phyloP scores from a whole-genome alignment of 2,797 vertebrate species.

The Lemur catta region DNA sequence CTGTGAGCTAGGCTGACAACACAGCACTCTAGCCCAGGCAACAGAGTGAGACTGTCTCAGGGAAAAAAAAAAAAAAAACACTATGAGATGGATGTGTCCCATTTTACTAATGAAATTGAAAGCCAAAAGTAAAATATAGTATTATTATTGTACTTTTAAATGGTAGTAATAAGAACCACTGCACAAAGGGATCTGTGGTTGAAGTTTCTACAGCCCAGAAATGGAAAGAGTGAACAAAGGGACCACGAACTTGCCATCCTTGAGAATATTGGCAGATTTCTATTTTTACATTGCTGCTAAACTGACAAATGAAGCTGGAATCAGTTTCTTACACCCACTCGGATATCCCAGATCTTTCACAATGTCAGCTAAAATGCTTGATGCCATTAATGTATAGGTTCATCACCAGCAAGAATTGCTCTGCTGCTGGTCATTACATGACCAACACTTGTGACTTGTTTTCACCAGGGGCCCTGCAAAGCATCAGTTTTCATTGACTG shows the following conservation, averaged over 20 bases:
- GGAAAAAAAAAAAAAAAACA: not conserved
- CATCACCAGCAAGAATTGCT: not conserved
- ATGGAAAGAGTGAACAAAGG: not conserved
- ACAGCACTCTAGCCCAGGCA: too few species aligned
- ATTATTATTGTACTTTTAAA: not conserved
- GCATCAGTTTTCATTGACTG: not conserved
- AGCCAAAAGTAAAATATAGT: not conserved
- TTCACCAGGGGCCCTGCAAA: constrained; percentile 20
- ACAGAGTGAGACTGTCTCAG: too few species aligned
- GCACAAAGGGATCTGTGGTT: not conserved
- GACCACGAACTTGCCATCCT: not conserved
- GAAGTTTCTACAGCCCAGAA: not conserved
- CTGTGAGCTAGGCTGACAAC: too few species aligned
- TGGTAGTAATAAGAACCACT: not conserved
- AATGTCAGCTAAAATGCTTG: not conserved
- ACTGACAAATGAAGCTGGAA: not conserved
- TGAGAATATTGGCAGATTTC: not conserved
- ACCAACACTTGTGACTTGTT: not conserved
- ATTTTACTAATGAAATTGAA: not conserved
- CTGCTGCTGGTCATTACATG: not conserved
- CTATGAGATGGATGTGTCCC: not conserved
- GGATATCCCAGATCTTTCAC: not conserved
- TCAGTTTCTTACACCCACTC: not conserved
- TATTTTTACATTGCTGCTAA: not conserved
- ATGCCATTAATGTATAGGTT: not conserved